phyloP scores from a whole-genome alignment of 2,797 vertebrate species.

The Schizopygopsis pylzovi region DNA sequence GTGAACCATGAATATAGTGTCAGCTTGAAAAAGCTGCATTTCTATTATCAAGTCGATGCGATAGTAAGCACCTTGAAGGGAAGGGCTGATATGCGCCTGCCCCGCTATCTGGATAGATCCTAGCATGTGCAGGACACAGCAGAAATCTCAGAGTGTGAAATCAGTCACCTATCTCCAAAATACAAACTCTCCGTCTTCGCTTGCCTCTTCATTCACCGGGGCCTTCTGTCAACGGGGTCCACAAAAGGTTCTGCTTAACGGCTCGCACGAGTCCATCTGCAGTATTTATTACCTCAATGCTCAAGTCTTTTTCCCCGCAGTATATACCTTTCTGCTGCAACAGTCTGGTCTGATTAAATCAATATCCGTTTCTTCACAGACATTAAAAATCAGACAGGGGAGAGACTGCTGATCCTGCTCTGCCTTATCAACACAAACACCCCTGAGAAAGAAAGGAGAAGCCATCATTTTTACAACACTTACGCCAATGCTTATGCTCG shows the following conservation, averaged over 20 bases:
- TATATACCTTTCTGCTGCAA: conserved; percentile 67
- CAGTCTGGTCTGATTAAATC: conserved; percentile 76
- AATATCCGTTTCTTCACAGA: conserved; percentile 69
- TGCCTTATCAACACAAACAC: conserved; percentile 56
- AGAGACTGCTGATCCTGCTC: conserved; percentile 58
- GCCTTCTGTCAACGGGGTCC: conserved; percentile 69
- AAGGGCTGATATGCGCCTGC: conserved; percentile 43
- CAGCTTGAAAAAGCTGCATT: conserved; percentile 51
- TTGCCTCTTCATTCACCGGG: conserved; percentile 54
- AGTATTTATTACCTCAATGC: conserved; percentile 61
- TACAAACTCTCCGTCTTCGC: conserved; percentile 50
- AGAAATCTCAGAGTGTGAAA: conserved; percentile 56
- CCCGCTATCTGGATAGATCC: conserved; percentile 54
- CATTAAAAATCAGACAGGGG: conserved; percentile 62
- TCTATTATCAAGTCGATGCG: conserved; percentile 58
- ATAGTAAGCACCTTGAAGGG: conserved; percentile 57
- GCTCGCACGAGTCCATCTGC: conserved; percentile 67
- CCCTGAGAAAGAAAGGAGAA: conserved; percentile 55
- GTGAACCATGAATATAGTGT: conserved; percentile 52
- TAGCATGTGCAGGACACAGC: conserved; percentile 47
- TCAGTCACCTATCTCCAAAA: conserved; percentile 62
- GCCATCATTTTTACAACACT: conserved; percentile 48
- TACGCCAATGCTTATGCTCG: conserved; percentile 19
- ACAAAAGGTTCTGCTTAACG: conserved; percentile 70
- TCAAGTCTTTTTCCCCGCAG: conserved; percentile 42